Evolutionary conservation across 2,797 vertebrate species (phyloP), one percentile per base, ranked within the genome.

Genomic region (Sorex maritimensis): DNA sequence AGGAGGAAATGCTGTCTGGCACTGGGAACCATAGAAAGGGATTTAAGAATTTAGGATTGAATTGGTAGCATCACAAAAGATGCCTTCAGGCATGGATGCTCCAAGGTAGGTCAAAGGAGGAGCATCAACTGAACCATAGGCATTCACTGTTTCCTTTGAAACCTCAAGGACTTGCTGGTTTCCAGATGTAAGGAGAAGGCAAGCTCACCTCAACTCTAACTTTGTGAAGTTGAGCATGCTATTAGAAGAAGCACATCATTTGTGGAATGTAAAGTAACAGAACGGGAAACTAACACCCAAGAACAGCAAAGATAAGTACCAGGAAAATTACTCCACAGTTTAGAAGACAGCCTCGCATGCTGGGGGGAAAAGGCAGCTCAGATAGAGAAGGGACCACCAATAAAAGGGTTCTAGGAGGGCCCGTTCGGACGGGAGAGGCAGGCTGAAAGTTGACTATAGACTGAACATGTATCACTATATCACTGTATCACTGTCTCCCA

Each of bases 1-100:
- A 89, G 68, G 68, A 94, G 80, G 92, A 92, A 96, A 96, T 78
- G 87, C 75, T 79, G 63, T 93, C 93, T 93, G 92, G 81, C 85
- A 86, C 15, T 21, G 88, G 93, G 82, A 91, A 81, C 72, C 91
- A 49, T 2, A 74, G 81, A 90, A 30, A 86, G 92, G 89, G 52
- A 93, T 93, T 95, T 87, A 94, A 91, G 86, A 84, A 55, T 74
- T 83, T 92, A 52, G 44, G 55, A 89, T 23, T 81, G 67, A 91
- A 92, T 77, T 71, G 75, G 75, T 92, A 86, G 72, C 93, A 85
- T 90, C 67, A 28, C 2, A 68, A 96, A 92, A 85, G 61, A 89
- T 91, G 88, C 63, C 92, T 95, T 73, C 30, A 78, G 88, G 91
- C 55, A 19, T 11, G 67, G 34, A 78, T 78, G 81, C 81, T 88